A percentile compares a stretch with the other conserved stretches of the same genome.
Evolutionary conservation across 2,113 vertebrate genomes (phyloP).

Genomic region (Archilochus colubris): DNA sequence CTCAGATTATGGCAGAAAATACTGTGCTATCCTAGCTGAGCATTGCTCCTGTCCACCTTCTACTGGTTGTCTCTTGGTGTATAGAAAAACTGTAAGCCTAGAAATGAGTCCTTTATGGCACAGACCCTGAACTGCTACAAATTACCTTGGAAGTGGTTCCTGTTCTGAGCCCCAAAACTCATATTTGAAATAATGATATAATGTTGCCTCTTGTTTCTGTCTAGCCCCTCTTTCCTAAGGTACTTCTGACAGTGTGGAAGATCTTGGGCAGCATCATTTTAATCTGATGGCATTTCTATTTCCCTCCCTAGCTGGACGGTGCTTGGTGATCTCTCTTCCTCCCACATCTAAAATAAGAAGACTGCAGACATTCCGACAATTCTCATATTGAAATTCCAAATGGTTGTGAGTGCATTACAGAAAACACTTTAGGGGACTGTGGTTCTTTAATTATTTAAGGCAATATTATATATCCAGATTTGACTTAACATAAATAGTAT

Average conservation of each 20-base stretch:
- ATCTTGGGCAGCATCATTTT: not conserved
- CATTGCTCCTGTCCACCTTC: not conserved
- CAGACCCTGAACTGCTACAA: not conserved
- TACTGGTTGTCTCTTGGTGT: not conserved
- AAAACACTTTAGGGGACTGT: conserved; percentile 27
- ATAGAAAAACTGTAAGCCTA: not conserved
- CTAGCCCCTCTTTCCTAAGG: not conserved
- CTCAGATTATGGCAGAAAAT: not conserved
- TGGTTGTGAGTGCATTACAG: not conserved
- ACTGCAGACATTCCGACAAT: not conserved
- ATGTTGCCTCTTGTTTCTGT: not conserved
- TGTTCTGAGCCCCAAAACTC: not conserved
- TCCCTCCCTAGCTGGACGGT: not conserved
- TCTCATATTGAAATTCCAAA: conserved; percentile 13
- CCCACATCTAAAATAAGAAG: conserved; percentile 46
- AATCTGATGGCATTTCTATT: not conserved
- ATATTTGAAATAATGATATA: not conserved
- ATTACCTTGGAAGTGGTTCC: not conserved
- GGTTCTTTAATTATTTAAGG: conserved; percentile 57
- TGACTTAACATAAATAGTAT: conserved; percentile 54
- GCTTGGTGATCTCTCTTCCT: conserved; percentile 28
- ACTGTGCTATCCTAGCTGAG: not conserved
- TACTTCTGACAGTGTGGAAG: not conserved
- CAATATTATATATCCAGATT: conserved; percentile 31
- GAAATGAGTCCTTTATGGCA: not conserved